phyloP scores from a whole-genome alignment of 2,797 vertebrate species.

The Gouania willdenowi region DNA sequence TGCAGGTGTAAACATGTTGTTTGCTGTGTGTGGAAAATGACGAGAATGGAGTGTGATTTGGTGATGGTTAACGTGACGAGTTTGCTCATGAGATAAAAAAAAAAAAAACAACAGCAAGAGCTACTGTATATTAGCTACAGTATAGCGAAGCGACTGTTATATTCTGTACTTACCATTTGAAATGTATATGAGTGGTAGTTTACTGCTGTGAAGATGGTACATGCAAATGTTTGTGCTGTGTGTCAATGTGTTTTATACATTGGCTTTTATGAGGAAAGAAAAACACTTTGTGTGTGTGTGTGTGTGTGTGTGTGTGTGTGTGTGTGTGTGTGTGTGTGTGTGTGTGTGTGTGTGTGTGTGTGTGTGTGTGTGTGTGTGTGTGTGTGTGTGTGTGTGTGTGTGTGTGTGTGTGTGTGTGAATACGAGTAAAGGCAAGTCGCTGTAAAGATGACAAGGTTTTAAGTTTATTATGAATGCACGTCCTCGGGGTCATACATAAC shows the following conservation, averaged over 20 bases:
- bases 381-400: neutral
- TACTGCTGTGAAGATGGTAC: neutral
- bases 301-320: neutral
- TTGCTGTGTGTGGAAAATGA: neutral
- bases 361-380: neutral
- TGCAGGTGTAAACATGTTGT: constrained; percentile 3
- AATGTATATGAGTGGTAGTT: neutral
- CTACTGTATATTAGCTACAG: constrained; percentile 22
- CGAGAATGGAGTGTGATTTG: constrained; percentile 7
- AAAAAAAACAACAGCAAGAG: no score
- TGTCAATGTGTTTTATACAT: constrained; percentile 9
- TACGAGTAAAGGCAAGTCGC: neutral
- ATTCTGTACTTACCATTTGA: no score
- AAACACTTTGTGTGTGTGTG: constrained; percentile 1
- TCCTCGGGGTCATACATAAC: constrained; percentile 11
- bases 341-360: neutral
- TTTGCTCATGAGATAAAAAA: no score
- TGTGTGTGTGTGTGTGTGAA: neutral
- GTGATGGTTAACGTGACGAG: constrained; percentile 1
- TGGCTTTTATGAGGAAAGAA: neutral
- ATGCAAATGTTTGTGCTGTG: neutral
- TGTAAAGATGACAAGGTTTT: constrained; percentile 3
- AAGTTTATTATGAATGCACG: constrained; percentile 16
- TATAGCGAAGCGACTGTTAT: neutral
- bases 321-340: neutral